Conservation (phyloP, 2,888 invertebrate species). For the Stenolophus ochropezus region DNA sequence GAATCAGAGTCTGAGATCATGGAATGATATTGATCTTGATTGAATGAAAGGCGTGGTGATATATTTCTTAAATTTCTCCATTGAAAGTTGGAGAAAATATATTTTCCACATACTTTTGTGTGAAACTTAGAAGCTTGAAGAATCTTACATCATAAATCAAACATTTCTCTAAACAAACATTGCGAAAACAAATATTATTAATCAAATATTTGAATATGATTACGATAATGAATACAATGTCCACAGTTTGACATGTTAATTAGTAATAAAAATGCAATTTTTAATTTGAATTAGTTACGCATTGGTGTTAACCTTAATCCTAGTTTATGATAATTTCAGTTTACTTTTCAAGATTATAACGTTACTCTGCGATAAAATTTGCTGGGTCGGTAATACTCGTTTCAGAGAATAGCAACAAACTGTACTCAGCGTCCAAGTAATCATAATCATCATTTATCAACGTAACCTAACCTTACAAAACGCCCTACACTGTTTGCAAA, state of each 20-base stretch:
- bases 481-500: constrained; percentile 3
- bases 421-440: neutral
- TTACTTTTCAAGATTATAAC: neutral
- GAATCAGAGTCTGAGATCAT: neutral
- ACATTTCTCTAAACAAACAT: neutral
- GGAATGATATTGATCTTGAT: neutral
- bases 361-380: neutral
- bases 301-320: neutral
- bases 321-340: neutral
- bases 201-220: too few relatives aligned
- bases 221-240: too few relatives aligned
- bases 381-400: neutral
- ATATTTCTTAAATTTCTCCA: neutral
- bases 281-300: neutral
- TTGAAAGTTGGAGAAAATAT: neutral
- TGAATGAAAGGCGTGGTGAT: neutral
- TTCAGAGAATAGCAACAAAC: neutral
- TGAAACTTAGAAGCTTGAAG: neutral
- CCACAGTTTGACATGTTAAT: too few relatives aligned
- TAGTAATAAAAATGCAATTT: neutral
- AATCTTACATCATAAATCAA: neutral
- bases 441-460: neutral
- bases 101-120: neutral
- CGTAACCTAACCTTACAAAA: neutral
- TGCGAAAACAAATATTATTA: neutral